Conservation (phyloP, 2,888 invertebrate genomes). For the Epinotia ramella region DNA sequence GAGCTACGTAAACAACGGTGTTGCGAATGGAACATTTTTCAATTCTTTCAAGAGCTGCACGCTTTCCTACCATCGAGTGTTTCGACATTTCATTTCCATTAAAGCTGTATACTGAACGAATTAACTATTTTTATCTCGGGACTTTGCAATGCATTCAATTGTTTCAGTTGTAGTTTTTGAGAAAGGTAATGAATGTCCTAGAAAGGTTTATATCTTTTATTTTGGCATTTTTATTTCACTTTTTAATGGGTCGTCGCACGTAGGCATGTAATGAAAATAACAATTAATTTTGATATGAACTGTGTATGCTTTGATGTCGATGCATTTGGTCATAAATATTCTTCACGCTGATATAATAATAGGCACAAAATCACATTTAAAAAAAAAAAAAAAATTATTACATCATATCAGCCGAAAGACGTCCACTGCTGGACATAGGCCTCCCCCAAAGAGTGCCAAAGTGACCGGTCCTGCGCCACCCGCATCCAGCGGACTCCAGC, state of each 20-base stretch:
- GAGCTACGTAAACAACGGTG: slow-evolving; percentile 26
- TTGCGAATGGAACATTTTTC: slow-evolving; percentile 21
- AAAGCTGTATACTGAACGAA: slow-evolving; percentile 8
- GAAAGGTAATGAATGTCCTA: neutral
- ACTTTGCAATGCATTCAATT: slow-evolving; percentile 1
- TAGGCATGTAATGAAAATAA: no score
- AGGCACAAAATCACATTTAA: no score
- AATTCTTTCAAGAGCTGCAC: slow-evolving; percentile 20
- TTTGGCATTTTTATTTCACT: neutral
- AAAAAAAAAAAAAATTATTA: no score
- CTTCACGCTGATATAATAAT: no score
- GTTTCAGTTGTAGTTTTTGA: neutral
- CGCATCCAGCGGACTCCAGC: no score
- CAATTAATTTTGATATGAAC: no score
- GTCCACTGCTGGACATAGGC: no score
- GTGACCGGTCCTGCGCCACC: no score
- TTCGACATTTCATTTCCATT: slow-evolving; percentile 24
- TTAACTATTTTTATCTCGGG: slow-evolving; percentile 17
- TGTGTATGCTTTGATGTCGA: no score
- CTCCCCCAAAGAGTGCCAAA: no score
- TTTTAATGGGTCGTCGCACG: neutral
- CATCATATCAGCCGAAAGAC: no score
- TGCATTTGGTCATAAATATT: no score
- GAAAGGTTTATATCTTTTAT: neutral
- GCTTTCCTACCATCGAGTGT: slow-evolving; percentile 18